Evolutionary conservation across 2,797 vertebrate species (phyloP).

Genomic region (Cetoscarus ocellatus): DNA sequence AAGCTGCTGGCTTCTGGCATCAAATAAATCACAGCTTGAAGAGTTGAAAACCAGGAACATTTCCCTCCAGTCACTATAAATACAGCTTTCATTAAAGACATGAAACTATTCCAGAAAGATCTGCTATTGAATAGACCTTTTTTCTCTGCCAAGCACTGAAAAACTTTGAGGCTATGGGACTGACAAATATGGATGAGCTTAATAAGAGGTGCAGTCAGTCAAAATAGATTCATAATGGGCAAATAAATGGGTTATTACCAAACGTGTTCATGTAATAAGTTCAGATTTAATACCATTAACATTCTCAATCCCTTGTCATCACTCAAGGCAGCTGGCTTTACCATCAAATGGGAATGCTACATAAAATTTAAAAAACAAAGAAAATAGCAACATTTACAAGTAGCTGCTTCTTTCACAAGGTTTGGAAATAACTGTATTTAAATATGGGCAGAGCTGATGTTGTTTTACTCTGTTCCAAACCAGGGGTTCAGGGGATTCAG

Average conservation of each 20-base stretch:
- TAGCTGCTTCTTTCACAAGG: no score
- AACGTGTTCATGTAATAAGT: not conserved
- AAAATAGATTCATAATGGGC: not conserved
- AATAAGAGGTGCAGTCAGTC: not conserved
- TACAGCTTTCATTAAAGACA: not conserved
- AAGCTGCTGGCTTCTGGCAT: conserved; percentile 14
- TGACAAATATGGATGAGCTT: not conserved
- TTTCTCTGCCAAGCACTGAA: not conserved
- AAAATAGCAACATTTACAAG: not conserved
- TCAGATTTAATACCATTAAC: conserved; percentile 9
- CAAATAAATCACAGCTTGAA: not conserved
- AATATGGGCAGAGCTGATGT: no score
- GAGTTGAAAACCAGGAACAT: conserved; percentile 10
- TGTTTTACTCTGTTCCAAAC: no score
- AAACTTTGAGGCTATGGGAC: not conserved
- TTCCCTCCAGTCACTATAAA: not conserved
- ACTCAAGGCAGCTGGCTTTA: not conserved
- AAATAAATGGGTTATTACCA: not conserved
- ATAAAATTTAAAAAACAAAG: no score
- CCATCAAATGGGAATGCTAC: not conserved
- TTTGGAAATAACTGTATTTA: no score
- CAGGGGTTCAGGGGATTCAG: no score
- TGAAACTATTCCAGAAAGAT: not conserved
- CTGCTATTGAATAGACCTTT: not conserved
- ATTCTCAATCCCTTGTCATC: not conserved